These are phyloP conservation scores for Tenodera sinensis DNA, from an alignment of 2,888 invertebrate genomes.

Conservation along the genomic window DNA sequence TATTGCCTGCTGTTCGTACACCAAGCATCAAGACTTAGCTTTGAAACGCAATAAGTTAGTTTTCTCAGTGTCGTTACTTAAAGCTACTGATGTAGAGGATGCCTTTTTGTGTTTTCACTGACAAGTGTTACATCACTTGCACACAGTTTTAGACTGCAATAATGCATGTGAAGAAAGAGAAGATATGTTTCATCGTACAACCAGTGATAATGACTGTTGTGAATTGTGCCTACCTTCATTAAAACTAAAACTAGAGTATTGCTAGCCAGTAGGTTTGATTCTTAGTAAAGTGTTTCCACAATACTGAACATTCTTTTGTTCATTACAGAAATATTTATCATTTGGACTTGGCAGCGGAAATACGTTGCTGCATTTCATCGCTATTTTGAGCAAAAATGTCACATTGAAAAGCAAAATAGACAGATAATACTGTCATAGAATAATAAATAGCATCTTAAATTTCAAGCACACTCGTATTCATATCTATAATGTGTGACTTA, in stretches of 20 bases:
- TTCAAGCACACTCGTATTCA: no score
- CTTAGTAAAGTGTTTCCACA: background rate
- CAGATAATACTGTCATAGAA: no score
- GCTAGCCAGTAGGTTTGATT: background rate
- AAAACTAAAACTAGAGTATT: background rate
- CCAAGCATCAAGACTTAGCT: background rate
- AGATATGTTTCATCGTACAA: background rate
- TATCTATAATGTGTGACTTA: no score
- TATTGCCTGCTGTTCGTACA: background rate
- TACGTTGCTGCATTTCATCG: no score
- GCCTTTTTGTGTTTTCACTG: background rate
- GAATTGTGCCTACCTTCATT: background rate
- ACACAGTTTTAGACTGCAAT: background rate
- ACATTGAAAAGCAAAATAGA: no score
- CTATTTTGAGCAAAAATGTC: no score
- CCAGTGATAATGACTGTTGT: background rate
- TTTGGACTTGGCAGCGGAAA: no score
- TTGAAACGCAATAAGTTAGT: background rate
- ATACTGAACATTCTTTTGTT: background rate
- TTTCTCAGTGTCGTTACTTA: background rate
- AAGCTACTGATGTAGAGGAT: constrained; percentile 1
- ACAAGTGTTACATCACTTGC: background rate
- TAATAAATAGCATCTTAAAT: no score
- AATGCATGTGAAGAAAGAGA: background rate
- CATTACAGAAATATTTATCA: background rate